Conservation (phyloP, 2,797 vertebrate genomes). For the Hydrocynus forskahlii region DNA sequence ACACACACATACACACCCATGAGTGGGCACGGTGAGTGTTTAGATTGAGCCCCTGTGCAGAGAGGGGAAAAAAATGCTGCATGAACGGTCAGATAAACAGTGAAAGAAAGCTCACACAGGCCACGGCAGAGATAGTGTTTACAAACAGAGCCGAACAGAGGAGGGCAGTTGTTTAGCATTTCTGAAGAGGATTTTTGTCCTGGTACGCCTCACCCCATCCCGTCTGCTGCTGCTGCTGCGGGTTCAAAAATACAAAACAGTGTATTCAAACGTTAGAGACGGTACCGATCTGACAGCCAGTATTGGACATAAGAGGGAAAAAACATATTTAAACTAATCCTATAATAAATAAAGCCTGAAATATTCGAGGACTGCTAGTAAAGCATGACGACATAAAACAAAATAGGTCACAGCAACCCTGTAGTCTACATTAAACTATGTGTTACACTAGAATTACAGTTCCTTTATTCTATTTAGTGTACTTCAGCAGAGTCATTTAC, state of each 20-base stretch:
- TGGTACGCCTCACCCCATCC: neutral
- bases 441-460: no score
- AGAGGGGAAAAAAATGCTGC: constrained; percentile 58
- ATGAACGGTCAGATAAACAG: constrained; percentile 49
- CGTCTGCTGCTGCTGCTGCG: neutral
- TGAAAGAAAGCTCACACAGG: constrained; percentile 10
- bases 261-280: no score
- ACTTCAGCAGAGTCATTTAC: no score
- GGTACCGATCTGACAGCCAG: no score
- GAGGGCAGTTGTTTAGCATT: neutral
- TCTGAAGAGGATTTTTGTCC: neutral
- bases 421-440: no score
- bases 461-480: no score
- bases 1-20: constrained; percentile 35
- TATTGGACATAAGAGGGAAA: no score
- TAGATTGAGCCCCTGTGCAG: constrained; percentile 56
- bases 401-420: no score
- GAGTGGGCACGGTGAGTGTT: constrained; percentile 62
- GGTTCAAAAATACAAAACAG: neutral
- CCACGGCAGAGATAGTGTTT: constrained; percentile 29
- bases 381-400: no score
- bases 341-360: no score
- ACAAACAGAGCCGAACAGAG: constrained; percentile 25
- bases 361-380: no score
- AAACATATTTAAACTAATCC: no score